Percentiles rank a stretch among this genome's conserved stretches.
Evolutionary conservation across 2,888 invertebrate genomes (phyloP).

Genomic region (Microplitis deprimator): DNA sequence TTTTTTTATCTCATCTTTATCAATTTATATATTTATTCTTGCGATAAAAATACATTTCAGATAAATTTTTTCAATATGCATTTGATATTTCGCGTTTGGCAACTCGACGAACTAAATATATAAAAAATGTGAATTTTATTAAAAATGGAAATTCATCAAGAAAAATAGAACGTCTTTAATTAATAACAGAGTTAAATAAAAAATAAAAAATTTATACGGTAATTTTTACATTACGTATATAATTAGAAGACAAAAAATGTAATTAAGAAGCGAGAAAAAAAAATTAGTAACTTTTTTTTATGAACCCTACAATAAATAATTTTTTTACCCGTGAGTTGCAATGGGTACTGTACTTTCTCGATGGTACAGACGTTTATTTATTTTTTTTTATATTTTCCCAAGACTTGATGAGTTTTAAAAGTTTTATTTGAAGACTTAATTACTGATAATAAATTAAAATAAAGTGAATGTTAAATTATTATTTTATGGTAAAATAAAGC

Average conservation of each 20-base stretch:
- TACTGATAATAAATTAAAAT: too few species aligned
- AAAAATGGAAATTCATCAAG: not conserved
- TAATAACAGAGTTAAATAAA: not conserved
- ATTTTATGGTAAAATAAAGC: not conserved
- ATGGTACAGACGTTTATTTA: too few species aligned
- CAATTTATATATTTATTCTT: not conserved
- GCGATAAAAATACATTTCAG: not conserved
- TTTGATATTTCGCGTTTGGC: not conserved
- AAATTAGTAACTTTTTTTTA: not conserved
- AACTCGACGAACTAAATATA: not conserved
- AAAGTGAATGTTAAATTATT: not conserved
- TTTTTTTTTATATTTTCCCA: too few species aligned
- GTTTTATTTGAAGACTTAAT: too few species aligned
- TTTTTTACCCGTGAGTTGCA: not conserved
- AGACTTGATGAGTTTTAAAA: too few species aligned
- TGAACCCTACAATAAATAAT: not conserved
- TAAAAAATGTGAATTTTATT: not conserved
- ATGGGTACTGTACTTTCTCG: not conserved
- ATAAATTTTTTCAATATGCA: not conserved
- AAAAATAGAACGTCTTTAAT: not conserved
- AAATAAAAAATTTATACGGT: not conserved
- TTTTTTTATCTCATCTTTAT: constrained; percentile 17
- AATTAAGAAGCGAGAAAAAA: not conserved
- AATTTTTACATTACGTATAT: not conserved
- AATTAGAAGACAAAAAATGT: not conserved